These are phyloP conservation scores for Deilephila elpenor DNA, from an alignment of 2,888 invertebrate genomes.

Conservation along the genomic window DNA sequence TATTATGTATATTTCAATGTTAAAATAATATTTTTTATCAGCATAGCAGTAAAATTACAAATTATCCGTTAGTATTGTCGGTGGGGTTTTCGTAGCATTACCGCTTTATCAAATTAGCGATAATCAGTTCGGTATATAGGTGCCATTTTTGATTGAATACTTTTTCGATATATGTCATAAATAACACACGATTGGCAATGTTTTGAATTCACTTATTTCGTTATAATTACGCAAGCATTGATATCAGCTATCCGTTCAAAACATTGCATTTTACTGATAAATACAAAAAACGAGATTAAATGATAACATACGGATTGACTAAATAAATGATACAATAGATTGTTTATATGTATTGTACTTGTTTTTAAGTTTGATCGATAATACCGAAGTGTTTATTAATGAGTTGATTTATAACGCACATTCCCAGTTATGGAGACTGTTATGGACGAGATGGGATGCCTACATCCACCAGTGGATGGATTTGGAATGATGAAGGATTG, in stretches of 20 bases:
- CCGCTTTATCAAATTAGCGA: conserved; percentile 45
- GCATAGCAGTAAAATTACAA: not conserved
- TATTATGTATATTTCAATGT: not conserved
- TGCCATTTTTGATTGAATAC: conserved; percentile 27
- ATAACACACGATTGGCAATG: not conserved
- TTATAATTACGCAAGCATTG: not conserved
- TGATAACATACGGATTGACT: not conserved
- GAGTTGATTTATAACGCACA: no score
- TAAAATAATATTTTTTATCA: conserved; percentile 9
- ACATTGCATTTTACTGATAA: conserved; percentile 3
- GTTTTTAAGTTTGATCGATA: no score
- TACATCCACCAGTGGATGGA: no score
- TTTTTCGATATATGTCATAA: conserved; percentile 21
- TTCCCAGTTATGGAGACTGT: no score
- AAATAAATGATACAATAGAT: not conserved
- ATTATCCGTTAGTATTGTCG: conserved; percentile 41
- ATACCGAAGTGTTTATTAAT: no score
- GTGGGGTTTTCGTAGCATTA: conserved; percentile 43
- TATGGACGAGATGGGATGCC: no score
- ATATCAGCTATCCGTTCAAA: conserved; percentile 4
- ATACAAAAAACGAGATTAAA: not conserved
- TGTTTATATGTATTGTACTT: no score
- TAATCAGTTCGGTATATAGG: conserved; percentile 28
- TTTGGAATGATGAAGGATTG: no score
- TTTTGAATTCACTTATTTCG: not conserved